Base-by-base conservation (phyloP, 2,888 invertebrate species). In the Cinara cedri region DNA sequence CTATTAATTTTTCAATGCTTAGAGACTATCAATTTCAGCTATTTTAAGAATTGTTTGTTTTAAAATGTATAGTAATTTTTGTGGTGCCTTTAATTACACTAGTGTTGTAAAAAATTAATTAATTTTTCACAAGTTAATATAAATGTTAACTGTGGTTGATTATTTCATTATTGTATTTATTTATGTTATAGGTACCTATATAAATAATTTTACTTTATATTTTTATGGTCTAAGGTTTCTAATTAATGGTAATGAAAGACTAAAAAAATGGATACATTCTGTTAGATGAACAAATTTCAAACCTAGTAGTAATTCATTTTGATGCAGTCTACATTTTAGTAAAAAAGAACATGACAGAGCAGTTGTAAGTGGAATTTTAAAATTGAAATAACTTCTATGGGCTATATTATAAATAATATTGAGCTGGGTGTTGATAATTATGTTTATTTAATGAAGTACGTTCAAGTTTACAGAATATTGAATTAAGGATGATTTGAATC, bases 221-320 rank as follows among this genome's bases (percentile, higher is more conserved):
- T 10, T n/a, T 62, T 62, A 42, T 42, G 0, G 16, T 62, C 19
- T n/a, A 42, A 62, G 42, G 4, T 62, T 62, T 42, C 62, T 34
- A n/a, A n/a, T 62, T n/a, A 42, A 42, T 42, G 62, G 19, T 19
- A 62, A 3, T 11, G n/a, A 62, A n/a, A 62, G 11, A 19, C 1
- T 62, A 1, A n/a, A 62, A 62, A 62, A 62, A 42, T 65, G 44
- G 44, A 14, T 44, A 21, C 44, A 65, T 65, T 42, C 63, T 63
- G 19, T 65, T 19, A 44, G 63, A 65, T 13, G 44, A 1, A 65
- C 13, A 2, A 21, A 44, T 46, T 65, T 44, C 24, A 65, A 65
- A 21, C 42, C 63, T 1, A 63, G 1, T 13, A 3, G 1, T 1
- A 63, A 3, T 44, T 63, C 63, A 44, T 19, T 42, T 42, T 63